Base-by-base conservation (phyloP, 2,888 invertebrate genomes). In the Onthophagus sagittarius region DNA sequence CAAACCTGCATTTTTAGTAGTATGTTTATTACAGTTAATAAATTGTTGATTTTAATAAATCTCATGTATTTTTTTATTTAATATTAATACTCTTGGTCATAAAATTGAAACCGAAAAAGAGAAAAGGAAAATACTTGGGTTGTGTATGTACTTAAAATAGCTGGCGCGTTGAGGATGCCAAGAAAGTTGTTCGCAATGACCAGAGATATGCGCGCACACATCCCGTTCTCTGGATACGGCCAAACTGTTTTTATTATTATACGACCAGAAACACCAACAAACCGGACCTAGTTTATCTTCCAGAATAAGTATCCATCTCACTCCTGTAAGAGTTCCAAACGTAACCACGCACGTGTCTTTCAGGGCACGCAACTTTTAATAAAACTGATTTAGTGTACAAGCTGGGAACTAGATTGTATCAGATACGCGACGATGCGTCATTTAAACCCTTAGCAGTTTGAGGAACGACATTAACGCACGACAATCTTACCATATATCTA, bases 351-450 rank as follows among this genome's bases (percentile, higher is more conserved):
- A 53, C 39, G 39, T 53, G 39, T 53, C 39, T 53, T 11, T 53
- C 39, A 7, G 39, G 1, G 39, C 39, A 53, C 11, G 39, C 39
- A 53, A 53, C 39, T 53, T 53, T 74, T 74, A 72, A 74, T 74
- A 74, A 74, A 74, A 72, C 74, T 74, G 74, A 74, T 74, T 74
- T 74, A 74, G 69, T 69, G 33, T 69, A 72, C 74, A 69, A 65
- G 72, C 71, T 72, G 62, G 31, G 63, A 70, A 70, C 70, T 70
- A 70, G 70, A 70, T 70, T 70, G 70, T 70, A 53, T 53, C 39
- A 70, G 70, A 70, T 70, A 62, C 15, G 62, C 15, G 62, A 53
- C 62, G 32, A 23, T 62, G 53, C 53, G 70, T 70, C 63, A 70
- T 62, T 70, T 70, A 39, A 70, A 67, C 63, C 63, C 70, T 70